Evolutionary conservation across 2,797 vertebrate species (phyloP).

Genomic region (Sphenopsis melanotis): DNA sequence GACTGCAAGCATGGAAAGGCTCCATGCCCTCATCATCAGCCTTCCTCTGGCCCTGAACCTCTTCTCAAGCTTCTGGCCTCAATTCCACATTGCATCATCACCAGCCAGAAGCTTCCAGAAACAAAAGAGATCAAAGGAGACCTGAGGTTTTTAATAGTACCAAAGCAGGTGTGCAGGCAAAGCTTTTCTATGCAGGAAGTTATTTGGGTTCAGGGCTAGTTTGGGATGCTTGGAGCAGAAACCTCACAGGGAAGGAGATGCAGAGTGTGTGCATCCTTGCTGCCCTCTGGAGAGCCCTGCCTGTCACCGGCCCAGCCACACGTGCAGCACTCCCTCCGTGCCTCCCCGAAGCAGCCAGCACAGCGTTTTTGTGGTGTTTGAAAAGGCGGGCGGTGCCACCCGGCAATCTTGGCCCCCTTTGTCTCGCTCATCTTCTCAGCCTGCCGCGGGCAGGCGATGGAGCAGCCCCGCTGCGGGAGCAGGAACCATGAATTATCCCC

Average conservation of each 20-base stretch:
- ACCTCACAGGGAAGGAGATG: rapidly evolving
- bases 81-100: rapidly evolving
- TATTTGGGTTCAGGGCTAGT: not conserved
- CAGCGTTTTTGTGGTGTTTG: not conserved
- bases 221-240: not conserved
- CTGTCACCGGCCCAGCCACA: not conserved
- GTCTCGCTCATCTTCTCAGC: not conserved
- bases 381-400: not conserved
- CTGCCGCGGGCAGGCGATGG: not conserved
- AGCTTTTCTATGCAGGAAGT: rapidly evolving
- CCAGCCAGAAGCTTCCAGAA: not conserved
- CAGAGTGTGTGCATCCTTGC: rapidly evolving
- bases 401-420: not conserved
- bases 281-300: not conserved
- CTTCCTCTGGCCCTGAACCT: not conserved
- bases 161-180: not conserved
- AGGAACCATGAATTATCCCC: constrained; percentile 13
- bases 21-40: not conserved
- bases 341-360: not conserved
- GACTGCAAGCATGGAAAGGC: rapidly evolving
- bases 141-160: not conserved
- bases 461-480: not conserved
- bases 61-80: not conserved
- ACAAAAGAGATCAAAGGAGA: not conserved
- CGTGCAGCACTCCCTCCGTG: rapidly evolving